Conservation (phyloP, 2,888 invertebrate genomes). For the Galeopsomyia nigrocyanea region DNA sequence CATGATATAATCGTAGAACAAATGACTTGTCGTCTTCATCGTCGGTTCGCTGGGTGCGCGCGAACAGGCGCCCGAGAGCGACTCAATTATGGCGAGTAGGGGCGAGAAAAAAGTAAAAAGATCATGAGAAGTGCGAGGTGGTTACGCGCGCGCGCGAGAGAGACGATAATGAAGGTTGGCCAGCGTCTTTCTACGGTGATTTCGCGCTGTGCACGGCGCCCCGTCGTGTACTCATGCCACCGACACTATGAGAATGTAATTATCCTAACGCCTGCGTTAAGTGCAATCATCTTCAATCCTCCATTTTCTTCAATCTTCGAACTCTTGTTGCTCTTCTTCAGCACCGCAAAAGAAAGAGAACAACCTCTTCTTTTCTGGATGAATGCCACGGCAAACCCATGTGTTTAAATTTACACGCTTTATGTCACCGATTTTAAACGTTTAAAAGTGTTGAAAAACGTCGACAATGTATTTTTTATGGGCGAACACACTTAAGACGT, state of each 20-base stretch:
- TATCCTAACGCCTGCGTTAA: constrained; percentile 58
- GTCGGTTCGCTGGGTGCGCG: constrained; percentile 9
- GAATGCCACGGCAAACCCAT: no score
- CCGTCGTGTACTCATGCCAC: constrained; percentile 55
- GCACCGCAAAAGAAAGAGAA: neutral
- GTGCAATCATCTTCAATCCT: constrained; percentile 39
- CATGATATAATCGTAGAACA: no score
- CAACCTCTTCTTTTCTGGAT: no score
- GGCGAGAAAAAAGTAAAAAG: neutral
- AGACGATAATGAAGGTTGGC: constrained; percentile 50
- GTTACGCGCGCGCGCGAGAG: constrained; percentile 14
- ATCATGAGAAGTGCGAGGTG: neutral
- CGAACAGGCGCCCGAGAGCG: constrained; percentile 1
- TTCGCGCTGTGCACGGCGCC: constrained; percentile 48
- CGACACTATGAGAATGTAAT: constrained; percentile 57
- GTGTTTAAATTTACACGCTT: no score
- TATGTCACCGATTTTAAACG: no score
- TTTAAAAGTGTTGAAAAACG: no score
- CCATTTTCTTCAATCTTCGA: constrained; percentile 41
- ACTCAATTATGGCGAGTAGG: constrained; percentile 37
- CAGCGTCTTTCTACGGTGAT: constrained; percentile 53
- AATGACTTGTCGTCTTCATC: no score
- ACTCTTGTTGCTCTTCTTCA: constrained; percentile 41
- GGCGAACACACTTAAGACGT: no score
- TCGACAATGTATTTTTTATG: no score